These are phyloP conservation scores for Cistogaster globosa DNA, from an alignment of 2,888 invertebrate genomes.

Conservation along the genomic window DNA sequence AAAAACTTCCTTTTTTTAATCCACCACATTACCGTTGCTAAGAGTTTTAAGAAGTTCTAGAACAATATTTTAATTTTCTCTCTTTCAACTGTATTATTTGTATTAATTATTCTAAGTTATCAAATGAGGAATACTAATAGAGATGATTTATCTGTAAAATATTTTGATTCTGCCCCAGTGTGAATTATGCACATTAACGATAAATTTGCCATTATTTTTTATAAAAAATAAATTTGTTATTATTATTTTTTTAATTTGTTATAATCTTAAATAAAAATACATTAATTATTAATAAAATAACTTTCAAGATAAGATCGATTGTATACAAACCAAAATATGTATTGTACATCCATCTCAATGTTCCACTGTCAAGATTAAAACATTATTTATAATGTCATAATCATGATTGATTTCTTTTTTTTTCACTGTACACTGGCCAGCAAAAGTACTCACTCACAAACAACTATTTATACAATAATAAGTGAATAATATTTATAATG, in stretches of 20 bases:
- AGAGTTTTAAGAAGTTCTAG: too few species aligned
- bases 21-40: too few species aligned
- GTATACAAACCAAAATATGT: not conserved
- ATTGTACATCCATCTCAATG: constrained; percentile 18
- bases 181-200: too few species aligned
- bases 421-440: constrained; percentile 33
- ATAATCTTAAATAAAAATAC: constrained; percentile 5
- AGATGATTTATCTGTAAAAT: too few species aligned
- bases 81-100: too few species aligned
- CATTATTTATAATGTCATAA: constrained; percentile 48
- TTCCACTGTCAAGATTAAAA: constrained; percentile 42
- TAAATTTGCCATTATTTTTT: too few species aligned
- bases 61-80: too few species aligned
- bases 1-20: too few species aligned
- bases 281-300: constrained; percentile 18
- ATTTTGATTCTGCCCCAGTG: too few species aligned
- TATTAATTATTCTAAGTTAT: too few species aligned
- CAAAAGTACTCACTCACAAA: constrained; percentile 21
- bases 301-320: not conserved
- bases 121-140: too few species aligned
- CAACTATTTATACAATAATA: not conserved
- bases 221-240: constrained; percentile 1
- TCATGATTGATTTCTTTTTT: constrained; percentile 57
- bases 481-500: constrained; percentile 9
- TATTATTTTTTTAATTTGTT: constrained; percentile 21